These are phyloP conservation scores for Bembecia ichneumoniformis DNA, from an alignment of 2,888 invertebrate genomes.

Conservation along the genomic window DNA sequence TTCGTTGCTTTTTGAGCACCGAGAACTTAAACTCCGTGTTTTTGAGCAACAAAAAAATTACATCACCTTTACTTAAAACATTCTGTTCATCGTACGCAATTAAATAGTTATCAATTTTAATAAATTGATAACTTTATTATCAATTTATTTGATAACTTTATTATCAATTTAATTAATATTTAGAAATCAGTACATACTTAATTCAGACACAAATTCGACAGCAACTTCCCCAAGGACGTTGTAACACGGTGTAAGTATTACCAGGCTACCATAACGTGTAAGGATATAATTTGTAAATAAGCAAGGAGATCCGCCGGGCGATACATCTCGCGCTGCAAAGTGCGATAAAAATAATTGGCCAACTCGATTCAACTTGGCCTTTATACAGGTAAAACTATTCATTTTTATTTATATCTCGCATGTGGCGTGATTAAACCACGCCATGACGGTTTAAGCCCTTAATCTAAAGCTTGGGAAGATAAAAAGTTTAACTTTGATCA, in stretches of 20 bases:
- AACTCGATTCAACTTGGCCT: slow-evolving; percentile 21
- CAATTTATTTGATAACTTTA: no score
- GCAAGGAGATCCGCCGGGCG: slow-evolving; percentile 11
- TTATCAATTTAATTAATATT: no score
- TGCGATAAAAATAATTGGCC: slow-evolving; percentile 37
- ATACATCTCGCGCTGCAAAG: slow-evolving; percentile 10
- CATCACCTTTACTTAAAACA: no score
- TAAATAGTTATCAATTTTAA: no score
- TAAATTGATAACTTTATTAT: no score
- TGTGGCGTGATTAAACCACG: slow-evolving; percentile 24
- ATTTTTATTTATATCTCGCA: slow-evolving; percentile 30
- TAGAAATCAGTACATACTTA: no score
- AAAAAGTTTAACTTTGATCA: slow-evolving; percentile 21
- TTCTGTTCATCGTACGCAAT: no score
- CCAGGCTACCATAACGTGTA: slow-evolving; percentile 37
- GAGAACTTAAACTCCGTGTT: no score
- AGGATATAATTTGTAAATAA: slow-evolving; percentile 15
- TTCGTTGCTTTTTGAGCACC: no score
- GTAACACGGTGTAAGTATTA: slow-evolving; percentile 58
- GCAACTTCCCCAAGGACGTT: slow-evolving; percentile 39
- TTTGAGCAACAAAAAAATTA: no score
- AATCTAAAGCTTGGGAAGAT: slow-evolving; percentile 1
- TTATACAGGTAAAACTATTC: slow-evolving; percentile 25
- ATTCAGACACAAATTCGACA: no score
- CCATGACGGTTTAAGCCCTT: slow-evolving; percentile 10